Conservation (phyloP, 2,797 vertebrate genomes). For the Coendou prehensilis region DNA sequence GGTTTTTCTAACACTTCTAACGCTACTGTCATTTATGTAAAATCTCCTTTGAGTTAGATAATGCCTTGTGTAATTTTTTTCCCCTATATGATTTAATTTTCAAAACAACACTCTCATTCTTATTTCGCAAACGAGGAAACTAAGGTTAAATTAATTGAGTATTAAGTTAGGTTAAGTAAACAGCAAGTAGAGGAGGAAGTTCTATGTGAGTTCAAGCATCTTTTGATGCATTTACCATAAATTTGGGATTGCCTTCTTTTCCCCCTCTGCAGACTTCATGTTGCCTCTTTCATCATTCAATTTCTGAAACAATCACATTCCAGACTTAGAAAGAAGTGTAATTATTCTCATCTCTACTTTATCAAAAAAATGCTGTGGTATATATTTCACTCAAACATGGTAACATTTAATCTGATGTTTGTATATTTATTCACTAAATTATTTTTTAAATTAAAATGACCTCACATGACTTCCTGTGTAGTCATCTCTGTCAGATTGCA, state of each 20-base stretch:
- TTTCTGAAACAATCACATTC: neutral
- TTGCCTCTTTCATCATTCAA: neutral
- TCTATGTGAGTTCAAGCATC: neutral
- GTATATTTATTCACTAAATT: neutral
- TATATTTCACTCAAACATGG: neutral
- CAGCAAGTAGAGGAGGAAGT: neutral
- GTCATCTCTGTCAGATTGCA: neutral
- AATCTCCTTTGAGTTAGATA: neutral
- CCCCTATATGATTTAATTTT: neutral
- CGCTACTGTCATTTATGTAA: neutral
- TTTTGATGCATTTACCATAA: neutral
- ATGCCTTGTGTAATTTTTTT: neutral
- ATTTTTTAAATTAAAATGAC: constrained; percentile 62
- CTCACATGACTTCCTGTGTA: constrained; percentile 48
- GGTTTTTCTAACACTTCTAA: neutral
- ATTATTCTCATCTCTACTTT: neutral
- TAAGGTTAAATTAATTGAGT: neutral
- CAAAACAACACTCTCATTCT: neutral
- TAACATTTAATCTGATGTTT: constrained; percentile 16
- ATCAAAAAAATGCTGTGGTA: neutral
- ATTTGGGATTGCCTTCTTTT: neutral
- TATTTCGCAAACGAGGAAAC: neutral
- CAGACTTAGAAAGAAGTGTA: neutral
- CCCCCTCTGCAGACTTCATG: neutral
- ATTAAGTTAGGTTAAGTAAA: neutral